These are phyloP conservation scores for Diorhabda carinulata DNA, from an alignment of 1,140 invertebrate genomes.

Conservation along the genomic window DNA sequence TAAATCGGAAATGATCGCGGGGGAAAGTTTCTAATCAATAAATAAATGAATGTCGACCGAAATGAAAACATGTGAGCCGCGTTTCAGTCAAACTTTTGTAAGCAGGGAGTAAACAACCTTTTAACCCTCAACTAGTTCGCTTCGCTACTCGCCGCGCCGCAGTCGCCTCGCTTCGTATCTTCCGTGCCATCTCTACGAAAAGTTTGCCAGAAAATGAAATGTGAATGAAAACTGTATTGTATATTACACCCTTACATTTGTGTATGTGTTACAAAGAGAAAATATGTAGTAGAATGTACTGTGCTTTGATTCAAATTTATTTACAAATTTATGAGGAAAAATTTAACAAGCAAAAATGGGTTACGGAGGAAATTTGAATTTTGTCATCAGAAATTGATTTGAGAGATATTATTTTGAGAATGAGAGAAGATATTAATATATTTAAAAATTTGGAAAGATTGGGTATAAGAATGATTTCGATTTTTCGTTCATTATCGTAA, in stretches of 20 bases:
- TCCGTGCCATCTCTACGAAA: constrained; percentile 23
- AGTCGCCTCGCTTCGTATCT: constrained; percentile 9
- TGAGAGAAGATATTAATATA: too few species aligned
- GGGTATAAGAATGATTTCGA: too few species aligned
- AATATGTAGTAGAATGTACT: neutral
- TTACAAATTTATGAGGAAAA: too few species aligned
- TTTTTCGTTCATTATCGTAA: too few species aligned
- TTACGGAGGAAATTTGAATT: too few species aligned
- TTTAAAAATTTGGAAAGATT: too few species aligned
- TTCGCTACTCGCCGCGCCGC: too few species aligned
- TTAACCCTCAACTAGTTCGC: neutral
- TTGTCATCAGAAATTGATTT: too few species aligned
- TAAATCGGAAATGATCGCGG: constrained; percentile 33
- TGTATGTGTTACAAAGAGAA: constrained; percentile 4
- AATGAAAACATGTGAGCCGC: constrained; percentile 36
- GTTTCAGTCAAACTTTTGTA: constrained; percentile 42
- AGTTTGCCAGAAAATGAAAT: constrained; percentile 12
- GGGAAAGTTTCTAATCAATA: constrained; percentile 42
- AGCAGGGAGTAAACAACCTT: constrained; percentile 34
- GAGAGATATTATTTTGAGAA: too few species aligned
- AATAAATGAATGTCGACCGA: constrained; percentile 37
- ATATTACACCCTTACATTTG: constrained; percentile 12
- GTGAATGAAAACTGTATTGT: constrained; percentile 12
- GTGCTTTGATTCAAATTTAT: too few species aligned
- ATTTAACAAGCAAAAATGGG: too few species aligned